Evolutionary conservation across 2,797 vertebrate species (phyloP), one percentile per base, ranked within the genome.

Genomic region (Pipistrellus kuhlii): DNA sequence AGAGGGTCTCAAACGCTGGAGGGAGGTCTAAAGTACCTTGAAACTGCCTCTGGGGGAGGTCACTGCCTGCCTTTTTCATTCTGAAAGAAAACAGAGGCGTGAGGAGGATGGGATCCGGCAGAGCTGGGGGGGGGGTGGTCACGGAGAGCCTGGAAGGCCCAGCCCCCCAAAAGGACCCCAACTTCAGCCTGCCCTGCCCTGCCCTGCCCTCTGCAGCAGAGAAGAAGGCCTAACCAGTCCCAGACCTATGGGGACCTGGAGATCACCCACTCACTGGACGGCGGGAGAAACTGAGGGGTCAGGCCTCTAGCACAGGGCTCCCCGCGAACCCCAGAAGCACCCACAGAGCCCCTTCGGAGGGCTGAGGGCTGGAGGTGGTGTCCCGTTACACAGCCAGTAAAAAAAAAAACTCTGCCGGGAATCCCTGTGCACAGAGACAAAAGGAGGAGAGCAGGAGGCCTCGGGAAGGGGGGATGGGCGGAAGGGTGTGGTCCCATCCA

Each of bases 1-100:
- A 82, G 84, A 73, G 38, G 46, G 59, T 80, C 85, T 95, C 91
- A 78, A 77, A 93, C 46, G 41, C 88, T 94, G 35, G 92, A 14
- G 46, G 46, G 46, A 9, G 13, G 97, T 95, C 97, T 97, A 96
- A 98, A 98, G 99, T 99, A 99, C 99, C 99, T 99, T 99, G 98
- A 98, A 98, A 99, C 95, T 98, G 98, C 99, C 99, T 98, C 98
- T 98, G 98, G 98, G 97, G 98, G 98, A 98, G 98, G 98, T 99
- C 99, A 99, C 97, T 97, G 98, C 98, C 98, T 99, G 99, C 97
- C 98, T 98, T 99, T 99, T 99, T 99, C 99, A 99, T 99, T 99
- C 99, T 99, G 99, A 99, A 99, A 99, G 98, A 99, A 98, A 99
- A 99, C 98, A 99, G 98, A 98, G 98, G 98, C 97, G 98, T 95